Base-by-base conservation (phyloP, 2,113 vertebrate species). In the Pluvialis apricaria region DNA sequence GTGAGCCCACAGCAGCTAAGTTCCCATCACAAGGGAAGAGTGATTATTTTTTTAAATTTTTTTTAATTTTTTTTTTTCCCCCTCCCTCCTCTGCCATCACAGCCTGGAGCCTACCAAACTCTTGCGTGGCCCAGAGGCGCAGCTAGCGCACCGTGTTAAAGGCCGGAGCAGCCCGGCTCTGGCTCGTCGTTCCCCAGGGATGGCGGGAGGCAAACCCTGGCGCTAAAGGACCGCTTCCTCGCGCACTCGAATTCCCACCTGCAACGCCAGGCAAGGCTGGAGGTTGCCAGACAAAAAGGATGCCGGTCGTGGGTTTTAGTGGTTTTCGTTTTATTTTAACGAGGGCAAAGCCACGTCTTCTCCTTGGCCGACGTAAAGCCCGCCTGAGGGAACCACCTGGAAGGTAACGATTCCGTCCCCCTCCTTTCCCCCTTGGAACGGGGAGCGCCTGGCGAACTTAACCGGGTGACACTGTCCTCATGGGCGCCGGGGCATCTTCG, bases 121-220 rank as follows among this genome's bases (percentile, higher is more conserved):
- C 45, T 62, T 36, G 17, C 20, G 26, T 2, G 13, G 38, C 15
- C 22, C 65, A 18, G 49, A 66, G 32, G 11, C 25, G 28, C 12
- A 40, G 57, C 9, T 34, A 24, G 21, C 21, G 57, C 28, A 36
- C 62, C 28, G 40, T 32, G 18, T 55, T 82, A 34, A 26, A 57
- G 40, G 31, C 16, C 2, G 5, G 16, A 40, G 8, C 32, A 92
- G 21, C 13, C 18, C 2, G 5, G 18, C 22, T 58, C 36, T 29
- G 9, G 17, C 9, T 80, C 0, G 0, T 13, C 83, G 70, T 83
- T 47, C 28, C 29, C 61, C 20, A 0, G 3, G 40, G 18, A 9
- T 15, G 18, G 45, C 6, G 38, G 51, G 51, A 75, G 34, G 38
- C 42, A 68, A 68, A 13, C 19, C 25, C 13, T 49, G 19, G 5